phyloP scores from a whole-genome alignment of 2,113 vertebrate genomes.

The Tautogolabrus adspersus region DNA sequence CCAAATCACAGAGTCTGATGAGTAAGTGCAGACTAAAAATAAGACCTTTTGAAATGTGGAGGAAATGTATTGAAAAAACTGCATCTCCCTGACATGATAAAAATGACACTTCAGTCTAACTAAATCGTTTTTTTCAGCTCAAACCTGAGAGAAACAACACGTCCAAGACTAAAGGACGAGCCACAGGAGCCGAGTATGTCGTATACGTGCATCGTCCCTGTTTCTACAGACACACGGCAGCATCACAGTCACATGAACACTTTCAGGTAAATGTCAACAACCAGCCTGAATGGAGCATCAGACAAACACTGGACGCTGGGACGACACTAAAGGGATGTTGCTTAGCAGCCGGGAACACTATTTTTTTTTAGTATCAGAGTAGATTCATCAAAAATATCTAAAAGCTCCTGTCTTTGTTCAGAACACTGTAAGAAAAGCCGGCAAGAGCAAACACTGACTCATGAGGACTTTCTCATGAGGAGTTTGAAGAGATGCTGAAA shows the following conservation, averaged over 20 bases:
- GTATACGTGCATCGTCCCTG: too few species aligned
- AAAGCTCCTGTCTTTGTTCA: not conserved
- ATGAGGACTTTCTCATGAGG: not conserved
- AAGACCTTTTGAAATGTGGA: too few species aligned
- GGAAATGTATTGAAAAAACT: too few species aligned
- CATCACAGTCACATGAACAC: not conserved
- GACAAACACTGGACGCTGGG: not conserved
- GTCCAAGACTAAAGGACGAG: too few species aligned
- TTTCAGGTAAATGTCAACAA: constrained; percentile 10
- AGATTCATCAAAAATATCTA: not conserved
- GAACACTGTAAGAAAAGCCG: not conserved
- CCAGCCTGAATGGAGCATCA: not conserved
- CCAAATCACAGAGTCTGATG: too few species aligned
- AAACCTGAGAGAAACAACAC: too few species aligned
- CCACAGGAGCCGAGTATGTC: too few species aligned
- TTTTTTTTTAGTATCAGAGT: not conserved
- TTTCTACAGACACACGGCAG: not conserved
- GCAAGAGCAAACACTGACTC: not conserved
- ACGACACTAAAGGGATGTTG: constrained; percentile 15
- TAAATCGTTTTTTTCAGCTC: too few species aligned
- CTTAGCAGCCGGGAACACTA: constrained; percentile 12
- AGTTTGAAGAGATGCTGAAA: not conserved
- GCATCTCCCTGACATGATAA: too few species aligned
- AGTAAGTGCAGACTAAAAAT: too few species aligned
- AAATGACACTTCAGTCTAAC: too few species aligned